These are phyloP conservation scores for Anolis carolinensis DNA, from an alignment of 2,113 vertebrate species.

Conservation along the genomic window DNA sequence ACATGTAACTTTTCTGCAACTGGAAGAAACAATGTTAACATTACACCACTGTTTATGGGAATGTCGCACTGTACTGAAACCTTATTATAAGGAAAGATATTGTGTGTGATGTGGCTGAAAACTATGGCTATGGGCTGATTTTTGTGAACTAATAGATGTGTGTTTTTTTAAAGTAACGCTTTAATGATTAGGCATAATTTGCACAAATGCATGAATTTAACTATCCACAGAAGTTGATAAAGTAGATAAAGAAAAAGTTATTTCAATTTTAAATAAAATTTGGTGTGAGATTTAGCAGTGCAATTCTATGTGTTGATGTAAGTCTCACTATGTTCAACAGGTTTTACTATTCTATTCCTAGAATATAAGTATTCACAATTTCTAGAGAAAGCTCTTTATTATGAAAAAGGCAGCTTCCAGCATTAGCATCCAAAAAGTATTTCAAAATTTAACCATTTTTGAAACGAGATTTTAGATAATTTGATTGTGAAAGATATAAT, in stretches of 20 bases:
- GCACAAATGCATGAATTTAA: not conserved
- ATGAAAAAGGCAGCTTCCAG: not conserved
- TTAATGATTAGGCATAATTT: slow-evolving; percentile 26
- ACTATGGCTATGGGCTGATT: slow-evolving; percentile 55
- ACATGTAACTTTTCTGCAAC: slow-evolving; percentile 60
- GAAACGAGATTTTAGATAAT: not conserved
- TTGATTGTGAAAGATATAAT: not conserved
- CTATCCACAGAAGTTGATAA: not conserved
- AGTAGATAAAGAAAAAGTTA: not conserved
- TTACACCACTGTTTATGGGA: slow-evolving; percentile 80
- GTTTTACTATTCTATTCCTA: not conserved
- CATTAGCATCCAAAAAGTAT: not conserved
- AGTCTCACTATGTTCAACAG: not conserved
- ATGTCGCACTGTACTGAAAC: slow-evolving; percentile 82
- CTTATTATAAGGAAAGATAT: slow-evolving; percentile 59
- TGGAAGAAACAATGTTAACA: slow-evolving; percentile 77
- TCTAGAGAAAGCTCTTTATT: not conserved
- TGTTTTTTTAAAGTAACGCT: slow-evolving; percentile 30
- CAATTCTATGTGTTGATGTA: not conserved
- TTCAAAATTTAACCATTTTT: not conserved
- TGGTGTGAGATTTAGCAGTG: not conserved
- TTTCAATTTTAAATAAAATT: not conserved
- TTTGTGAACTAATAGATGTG: slow-evolving; percentile 45
- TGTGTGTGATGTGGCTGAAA: slow-evolving; percentile 60
- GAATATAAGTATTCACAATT: slow-evolving; percentile 3